Conservation (phyloP, 2,888 invertebrate species). For the Hybos culiciformis region DNA sequence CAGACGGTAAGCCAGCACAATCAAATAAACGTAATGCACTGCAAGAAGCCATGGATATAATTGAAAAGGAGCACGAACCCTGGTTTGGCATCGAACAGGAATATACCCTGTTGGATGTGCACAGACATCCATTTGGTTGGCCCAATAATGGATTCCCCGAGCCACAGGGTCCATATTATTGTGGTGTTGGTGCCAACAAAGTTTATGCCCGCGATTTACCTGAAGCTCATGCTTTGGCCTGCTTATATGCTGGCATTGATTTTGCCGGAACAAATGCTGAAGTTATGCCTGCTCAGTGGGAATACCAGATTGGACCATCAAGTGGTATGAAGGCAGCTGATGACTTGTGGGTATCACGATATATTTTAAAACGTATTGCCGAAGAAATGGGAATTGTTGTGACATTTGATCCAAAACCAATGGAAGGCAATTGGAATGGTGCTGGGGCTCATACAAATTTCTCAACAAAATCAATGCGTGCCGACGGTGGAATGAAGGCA, state of each 20-base stretch:
- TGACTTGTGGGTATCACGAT: conserved; percentile 47
- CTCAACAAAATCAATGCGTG: conserved; percentile 73
- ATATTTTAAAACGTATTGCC: conserved; percentile 43
- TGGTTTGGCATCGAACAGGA: conserved; percentile 65
- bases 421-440: conserved; percentile 77
- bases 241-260: conserved; percentile 65
- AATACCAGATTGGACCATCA: conserved; percentile 50
- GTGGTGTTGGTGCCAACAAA: conserved; percentile 64
- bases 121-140: conserved; percentile 58
- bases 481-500: conserved; percentile 49
- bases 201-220: conserved; percentile 68
- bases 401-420: conserved; percentile 45
- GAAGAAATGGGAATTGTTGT: conserved; percentile 47
- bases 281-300: conserved; percentile 71
- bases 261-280: conserved; percentile 70
- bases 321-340: conserved; percentile 46
- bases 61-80: conserved; percentile 45
- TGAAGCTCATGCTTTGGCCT: conserved; percentile 56
- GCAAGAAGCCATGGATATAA: conserved; percentile 41
- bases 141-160: conserved; percentile 54
- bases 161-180: conserved; percentile 68
- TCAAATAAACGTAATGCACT: conserved; percentile 40
- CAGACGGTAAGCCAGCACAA: conserved; percentile 36
- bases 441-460: conserved; percentile 90
- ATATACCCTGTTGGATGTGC: conserved; percentile 42